phyloP scores from a whole-genome alignment of 2,113 vertebrate genomes.

The Alethe diademata region DNA sequence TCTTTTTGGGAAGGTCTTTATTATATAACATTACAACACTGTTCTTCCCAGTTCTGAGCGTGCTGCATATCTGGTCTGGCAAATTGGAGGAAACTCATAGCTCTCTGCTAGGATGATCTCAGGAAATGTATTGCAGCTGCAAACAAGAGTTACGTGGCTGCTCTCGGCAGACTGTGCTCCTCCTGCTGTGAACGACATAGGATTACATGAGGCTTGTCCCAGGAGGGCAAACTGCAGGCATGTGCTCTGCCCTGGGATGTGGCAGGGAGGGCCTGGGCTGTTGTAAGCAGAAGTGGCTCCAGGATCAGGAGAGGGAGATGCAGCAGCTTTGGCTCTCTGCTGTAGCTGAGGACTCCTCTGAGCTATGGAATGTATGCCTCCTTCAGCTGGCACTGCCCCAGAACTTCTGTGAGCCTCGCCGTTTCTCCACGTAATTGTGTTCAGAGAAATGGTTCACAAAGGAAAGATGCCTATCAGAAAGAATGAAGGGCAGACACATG shows the following conservation, averaged over 20 bases:
- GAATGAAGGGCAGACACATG: accelerated
- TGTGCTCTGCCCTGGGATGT: background rate
- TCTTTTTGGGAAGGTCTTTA: background rate
- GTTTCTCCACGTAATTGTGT: background rate
- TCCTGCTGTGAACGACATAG: background rate
- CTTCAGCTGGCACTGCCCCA: background rate
- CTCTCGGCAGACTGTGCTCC: background rate
- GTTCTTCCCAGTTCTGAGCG: background rate
- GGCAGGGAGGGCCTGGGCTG: background rate
- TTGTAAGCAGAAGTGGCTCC: background rate
- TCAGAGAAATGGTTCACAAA: background rate
- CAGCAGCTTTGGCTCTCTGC: background rate
- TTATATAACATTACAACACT: background rate
- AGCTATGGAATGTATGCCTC: background rate
- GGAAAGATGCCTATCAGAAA: background rate
- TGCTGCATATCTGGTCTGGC: background rate
- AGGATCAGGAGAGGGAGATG: background rate
- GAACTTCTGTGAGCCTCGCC: background rate
- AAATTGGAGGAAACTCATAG: background rate
- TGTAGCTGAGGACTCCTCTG: background rate
- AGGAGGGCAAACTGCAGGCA: background rate
- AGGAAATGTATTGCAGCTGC: background rate
- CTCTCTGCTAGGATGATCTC: background rate
- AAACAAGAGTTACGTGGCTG: background rate
- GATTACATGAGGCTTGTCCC: background rate